These are phyloP conservation scores for Diachasma alloeum DNA, from an alignment of 1,140 invertebrate species.

Conservation along the genomic window DNA sequence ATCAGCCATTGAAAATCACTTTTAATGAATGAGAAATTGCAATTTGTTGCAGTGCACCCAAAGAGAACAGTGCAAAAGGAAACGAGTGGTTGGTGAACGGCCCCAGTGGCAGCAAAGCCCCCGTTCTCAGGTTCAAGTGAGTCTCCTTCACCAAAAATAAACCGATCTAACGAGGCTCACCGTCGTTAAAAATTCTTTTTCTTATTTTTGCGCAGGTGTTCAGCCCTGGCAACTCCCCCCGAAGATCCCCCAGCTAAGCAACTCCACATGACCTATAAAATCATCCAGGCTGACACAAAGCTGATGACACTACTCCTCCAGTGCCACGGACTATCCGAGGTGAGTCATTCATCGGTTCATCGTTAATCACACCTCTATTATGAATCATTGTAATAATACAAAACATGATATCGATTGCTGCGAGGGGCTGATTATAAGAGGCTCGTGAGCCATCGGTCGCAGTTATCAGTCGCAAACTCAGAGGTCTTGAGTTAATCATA, in stretches of 20 bases:
- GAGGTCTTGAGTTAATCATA: too few relatives aligned
- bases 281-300: slow-evolving; percentile 82
- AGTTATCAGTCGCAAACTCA: too few relatives aligned
- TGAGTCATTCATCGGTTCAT: slow-evolving; percentile 44
- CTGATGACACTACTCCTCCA: slow-evolving; percentile 76
- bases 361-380: neutral
- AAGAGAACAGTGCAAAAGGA: slow-evolving; percentile 41
- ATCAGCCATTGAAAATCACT: too few relatives aligned
- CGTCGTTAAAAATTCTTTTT: slow-evolving; percentile 9
- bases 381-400: neutral
- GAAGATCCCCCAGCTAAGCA: slow-evolving; percentile 71
- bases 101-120: slow-evolving; percentile 52
- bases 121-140: slow-evolving; percentile 60
- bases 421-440: neutral
- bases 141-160: slow-evolving; percentile 18
- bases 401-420: neutral
- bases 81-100: slow-evolving; percentile 59
- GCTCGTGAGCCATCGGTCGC: neutral
- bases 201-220: slow-evolving; percentile 50
- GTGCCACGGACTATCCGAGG: slow-evolving; percentile 77
- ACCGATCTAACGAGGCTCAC: neutral
- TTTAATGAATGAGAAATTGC: neutral
- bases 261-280: slow-evolving; percentile 82
- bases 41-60: slow-evolving; percentile 48
- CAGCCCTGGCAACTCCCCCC: slow-evolving; percentile 59